phyloP scores from a whole-genome alignment of 2,888 invertebrate species.

The Aspidiotus destructor region DNA sequence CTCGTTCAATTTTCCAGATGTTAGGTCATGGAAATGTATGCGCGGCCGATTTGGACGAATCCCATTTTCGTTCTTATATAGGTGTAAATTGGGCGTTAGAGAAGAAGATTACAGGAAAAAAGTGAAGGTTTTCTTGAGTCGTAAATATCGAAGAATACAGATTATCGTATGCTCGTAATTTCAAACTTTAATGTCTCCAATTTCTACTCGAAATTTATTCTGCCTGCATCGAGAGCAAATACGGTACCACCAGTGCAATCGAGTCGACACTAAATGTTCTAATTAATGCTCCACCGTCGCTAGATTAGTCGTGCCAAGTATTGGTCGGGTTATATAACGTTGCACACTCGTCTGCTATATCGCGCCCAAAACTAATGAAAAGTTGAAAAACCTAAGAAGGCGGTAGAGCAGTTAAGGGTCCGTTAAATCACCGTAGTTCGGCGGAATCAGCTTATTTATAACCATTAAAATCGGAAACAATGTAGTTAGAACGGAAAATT shows the following conservation, averaged over 20 bases:
- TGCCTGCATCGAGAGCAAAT: no score
- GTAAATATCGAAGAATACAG: no score
- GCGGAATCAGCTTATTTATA: conserved; percentile 2
- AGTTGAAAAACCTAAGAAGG: conserved; percentile 4
- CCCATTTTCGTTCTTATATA: no score
- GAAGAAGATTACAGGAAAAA: no score
- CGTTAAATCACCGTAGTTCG: not conserved
- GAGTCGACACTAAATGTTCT: conserved; percentile 12
- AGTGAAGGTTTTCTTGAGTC: no score
- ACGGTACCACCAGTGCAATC: no score
- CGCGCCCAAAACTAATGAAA: not conserved
- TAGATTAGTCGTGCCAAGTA: conserved; percentile 20
- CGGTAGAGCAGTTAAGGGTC: conserved; percentile 1
- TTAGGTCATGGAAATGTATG: not conserved
- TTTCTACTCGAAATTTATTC: no score
- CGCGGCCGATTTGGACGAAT: not conserved
- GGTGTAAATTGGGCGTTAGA: no score
- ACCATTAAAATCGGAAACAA: not conserved
- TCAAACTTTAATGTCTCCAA: no score
- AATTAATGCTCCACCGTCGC: conserved; percentile 20
- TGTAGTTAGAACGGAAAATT: not conserved
- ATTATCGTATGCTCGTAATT: no score
- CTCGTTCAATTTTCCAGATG: conserved; percentile 27
- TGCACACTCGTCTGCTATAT: not conserved
- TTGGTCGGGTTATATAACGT: not conserved